Evolutionary conservation across 1,140 invertebrate species (phyloP).

Genomic region (Zaprionus camerounensis): DNA sequence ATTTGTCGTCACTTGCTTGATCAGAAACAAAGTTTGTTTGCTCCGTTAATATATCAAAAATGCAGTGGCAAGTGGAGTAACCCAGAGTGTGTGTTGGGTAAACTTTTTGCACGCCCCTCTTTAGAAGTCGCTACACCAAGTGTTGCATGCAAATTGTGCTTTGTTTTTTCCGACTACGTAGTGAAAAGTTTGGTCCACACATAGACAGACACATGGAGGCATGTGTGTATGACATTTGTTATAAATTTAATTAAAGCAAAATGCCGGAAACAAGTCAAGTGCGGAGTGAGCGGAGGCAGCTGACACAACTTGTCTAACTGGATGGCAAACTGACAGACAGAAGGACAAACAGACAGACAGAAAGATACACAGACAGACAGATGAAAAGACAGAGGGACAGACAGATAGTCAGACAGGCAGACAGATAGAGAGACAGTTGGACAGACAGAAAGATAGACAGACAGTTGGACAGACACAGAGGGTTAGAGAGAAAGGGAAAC

Average conservation of each 20-base stretch:
- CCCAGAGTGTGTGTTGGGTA: not conserved
- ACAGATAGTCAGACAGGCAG: not conserved
- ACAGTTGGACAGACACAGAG: not conserved
- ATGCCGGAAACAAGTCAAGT: slow-evolving; percentile 71
- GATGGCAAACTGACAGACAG: slow-evolving; percentile 26
- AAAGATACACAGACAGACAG: slow-evolving; percentile 27
- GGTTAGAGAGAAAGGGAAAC: not conserved
- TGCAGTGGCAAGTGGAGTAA: not conserved
- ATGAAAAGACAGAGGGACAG: not conserved
- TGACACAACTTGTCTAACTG: slow-evolving; percentile 66
- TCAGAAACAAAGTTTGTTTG: not conserved
- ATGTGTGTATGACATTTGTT: slow-evolving; percentile 65
- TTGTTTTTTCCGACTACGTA: not conserved
- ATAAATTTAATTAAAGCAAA: slow-evolving; percentile 78
- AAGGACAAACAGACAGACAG: slow-evolving; percentile 30
- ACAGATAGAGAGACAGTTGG: not conserved
- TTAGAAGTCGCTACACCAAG: not conserved
- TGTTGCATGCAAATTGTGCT: slow-evolving; percentile 28
- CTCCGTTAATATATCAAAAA: not conserved
- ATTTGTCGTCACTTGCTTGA: not conserved
- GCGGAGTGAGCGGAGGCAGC: slow-evolving; percentile 7
- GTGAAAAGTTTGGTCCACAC: not conserved
- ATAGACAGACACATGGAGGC: not conserved
- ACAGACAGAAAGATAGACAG: not conserved
- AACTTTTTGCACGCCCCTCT: not conserved